Conservation (phyloP, 2,888 invertebrate species). For the Tachina lurida region DNA sequence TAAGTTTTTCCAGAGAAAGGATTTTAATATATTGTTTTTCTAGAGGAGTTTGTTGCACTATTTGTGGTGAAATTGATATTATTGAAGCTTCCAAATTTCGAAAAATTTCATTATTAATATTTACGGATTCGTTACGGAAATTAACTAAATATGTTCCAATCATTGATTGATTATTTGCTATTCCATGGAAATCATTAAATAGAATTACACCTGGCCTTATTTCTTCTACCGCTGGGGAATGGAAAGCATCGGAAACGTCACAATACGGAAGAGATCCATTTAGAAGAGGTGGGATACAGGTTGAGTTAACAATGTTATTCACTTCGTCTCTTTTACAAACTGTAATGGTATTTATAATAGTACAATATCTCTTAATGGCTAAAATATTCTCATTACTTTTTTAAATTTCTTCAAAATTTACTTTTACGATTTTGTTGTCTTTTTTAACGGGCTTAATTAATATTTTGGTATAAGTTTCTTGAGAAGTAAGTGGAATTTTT, state of each 20-base stretch:
- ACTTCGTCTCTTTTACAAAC: conserved; percentile 27
- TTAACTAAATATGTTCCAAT: conserved; percentile 24
- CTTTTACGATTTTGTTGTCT: conserved; percentile 18
- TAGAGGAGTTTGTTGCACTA: conserved; percentile 3
- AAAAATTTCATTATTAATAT: conserved; percentile 2
- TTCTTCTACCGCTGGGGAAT: no score
- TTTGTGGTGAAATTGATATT: conserved; percentile 6
- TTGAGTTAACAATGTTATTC: background rate
- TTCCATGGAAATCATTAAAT: conserved; percentile 22
- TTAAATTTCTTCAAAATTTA: conserved; percentile 8
- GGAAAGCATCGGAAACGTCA: no score
- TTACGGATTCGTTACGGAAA: no score
- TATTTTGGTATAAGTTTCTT: conserved; percentile 43
- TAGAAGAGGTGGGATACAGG: no score
- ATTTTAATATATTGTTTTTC: conserved; percentile 28
- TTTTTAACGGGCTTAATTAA: conserved; percentile 25
- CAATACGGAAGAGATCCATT: no score
- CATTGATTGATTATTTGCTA: conserved; percentile 11
- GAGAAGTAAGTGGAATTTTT: conserved; percentile 29
- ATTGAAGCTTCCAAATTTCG: conserved; percentile 2
- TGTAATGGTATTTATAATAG: conserved; percentile 24
- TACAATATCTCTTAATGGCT: conserved; percentile 32
- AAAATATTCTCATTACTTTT: conserved; percentile 18
- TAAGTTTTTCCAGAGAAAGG: conserved; percentile 7
- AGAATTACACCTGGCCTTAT: conserved; percentile 1